Evolutionary conservation across 2,888 invertebrate species (phyloP).

Genomic region (Metellina segmentata): DNA sequence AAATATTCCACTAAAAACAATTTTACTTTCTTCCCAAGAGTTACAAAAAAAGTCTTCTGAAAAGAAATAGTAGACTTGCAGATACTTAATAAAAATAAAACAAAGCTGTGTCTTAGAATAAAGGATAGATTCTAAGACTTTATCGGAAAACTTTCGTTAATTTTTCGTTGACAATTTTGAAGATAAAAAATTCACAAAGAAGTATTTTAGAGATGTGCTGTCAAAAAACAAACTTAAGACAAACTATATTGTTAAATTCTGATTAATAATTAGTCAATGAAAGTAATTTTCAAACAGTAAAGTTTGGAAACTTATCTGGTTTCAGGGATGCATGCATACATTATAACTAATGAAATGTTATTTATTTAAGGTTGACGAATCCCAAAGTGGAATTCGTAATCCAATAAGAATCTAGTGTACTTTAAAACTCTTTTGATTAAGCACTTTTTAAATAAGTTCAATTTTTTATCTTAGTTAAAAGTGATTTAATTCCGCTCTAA

Average conservation of each 20-base stretch:
- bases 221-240: neutral
- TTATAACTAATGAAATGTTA: no score
- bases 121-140: neutral
- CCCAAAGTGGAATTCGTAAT: neutral
- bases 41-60: neutral
- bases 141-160: neutral
- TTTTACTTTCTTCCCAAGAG: neutral
- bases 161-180: neutral
- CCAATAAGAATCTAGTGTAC: neutral
- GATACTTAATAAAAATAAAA: neutral
- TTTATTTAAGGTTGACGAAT: no score
- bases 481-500: no score
- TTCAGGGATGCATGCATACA: no score
- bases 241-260: neutral
- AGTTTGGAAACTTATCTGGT: no score
- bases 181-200: neutral
- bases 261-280: no score
- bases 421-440: neutral
- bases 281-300: no score
- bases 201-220: neutral
- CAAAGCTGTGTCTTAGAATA: neutral
- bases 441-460: neutral
- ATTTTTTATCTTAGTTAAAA: no score
- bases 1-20: neutral
- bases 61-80: neutral